Percentiles rank a stretch among this genome's conserved stretches.
phyloP scores from a whole-genome alignment of 1,140 invertebrate genomes.

The Vanessa tameamea region DNA sequence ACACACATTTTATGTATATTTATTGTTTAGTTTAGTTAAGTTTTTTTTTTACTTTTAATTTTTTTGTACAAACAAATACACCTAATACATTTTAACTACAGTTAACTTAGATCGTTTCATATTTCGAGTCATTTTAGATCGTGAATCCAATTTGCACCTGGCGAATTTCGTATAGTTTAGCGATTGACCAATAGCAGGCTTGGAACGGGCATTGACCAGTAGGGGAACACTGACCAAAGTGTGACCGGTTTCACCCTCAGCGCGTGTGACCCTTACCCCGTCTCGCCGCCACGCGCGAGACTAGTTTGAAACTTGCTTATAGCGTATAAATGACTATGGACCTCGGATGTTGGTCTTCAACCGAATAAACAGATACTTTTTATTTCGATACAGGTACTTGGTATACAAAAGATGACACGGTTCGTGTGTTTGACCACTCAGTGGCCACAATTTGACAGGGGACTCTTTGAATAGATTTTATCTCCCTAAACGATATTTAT shows the following conservation, averaged over 20 bases:
- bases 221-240: slow-evolving; percentile 57
- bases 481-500: slow-evolving; percentile 59
- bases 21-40: too few species aligned
- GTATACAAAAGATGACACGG: slow-evolving; percentile 62
- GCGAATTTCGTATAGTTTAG: slow-evolving; percentile 35
- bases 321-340: slow-evolving; percentile 61
- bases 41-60: too few species aligned
- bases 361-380: slow-evolving; percentile 59
- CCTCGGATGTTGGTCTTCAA: slow-evolving; percentile 66
- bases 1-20: too few species aligned
- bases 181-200: slow-evolving; percentile 44
- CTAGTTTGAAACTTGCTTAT: slow-evolving; percentile 33
- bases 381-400: slow-evolving; percentile 58
- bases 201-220: slow-evolving; percentile 24
- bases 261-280: slow-evolving; percentile 25
- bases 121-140: not conserved
- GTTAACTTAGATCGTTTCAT: not conserved
- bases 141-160: slow-evolving; percentile 50
- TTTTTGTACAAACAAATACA: too few species aligned
- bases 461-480: slow-evolving; percentile 60
- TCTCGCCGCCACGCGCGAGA: slow-evolving; percentile 28
- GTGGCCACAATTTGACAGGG: slow-evolving; percentile 62
- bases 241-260: slow-evolving; percentile 54
- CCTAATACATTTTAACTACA: too few species aligned
- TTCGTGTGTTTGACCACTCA: slow-evolving; percentile 67